Evolutionary conservation across 1,140 invertebrate species (phyloP).

Genomic region (Mercenaria mercenaria): DNA sequence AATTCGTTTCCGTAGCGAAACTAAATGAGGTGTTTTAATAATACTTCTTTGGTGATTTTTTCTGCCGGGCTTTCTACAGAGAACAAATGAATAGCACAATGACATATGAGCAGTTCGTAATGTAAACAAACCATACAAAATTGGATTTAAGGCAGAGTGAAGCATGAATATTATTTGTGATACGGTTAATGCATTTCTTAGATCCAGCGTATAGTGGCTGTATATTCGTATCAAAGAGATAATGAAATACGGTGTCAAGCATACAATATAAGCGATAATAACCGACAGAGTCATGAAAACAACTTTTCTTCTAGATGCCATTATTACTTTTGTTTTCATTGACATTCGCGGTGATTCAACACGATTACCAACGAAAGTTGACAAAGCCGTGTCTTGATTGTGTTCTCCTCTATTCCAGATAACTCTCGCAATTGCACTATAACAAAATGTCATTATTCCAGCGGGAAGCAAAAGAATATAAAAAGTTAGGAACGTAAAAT

Average conservation of each 20-base stretch:
- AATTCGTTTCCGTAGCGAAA: background rate
- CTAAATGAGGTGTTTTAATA: background rate
- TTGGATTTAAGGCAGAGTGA: constrained; percentile 86
- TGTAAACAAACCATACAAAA: constrained; percentile 87
- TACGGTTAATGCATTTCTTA: constrained; percentile 80
- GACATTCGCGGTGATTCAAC: constrained; percentile 70
- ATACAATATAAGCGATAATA: constrained; percentile 86
- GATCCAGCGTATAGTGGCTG: constrained; percentile 85
- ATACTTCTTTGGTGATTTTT: background rate
- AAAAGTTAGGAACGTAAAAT: constrained; percentile 86
- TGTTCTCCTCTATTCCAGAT: constrained; percentile 82
- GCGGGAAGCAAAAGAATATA: constrained; percentile 86
- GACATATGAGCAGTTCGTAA: constrained; percentile 73
- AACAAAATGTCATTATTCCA: constrained; percentile 86
- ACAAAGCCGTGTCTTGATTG: constrained; percentile 1
- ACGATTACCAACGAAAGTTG: constrained; percentile 4
- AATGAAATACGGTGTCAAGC: constrained; percentile 86
- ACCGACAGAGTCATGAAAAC: constrained; percentile 86
- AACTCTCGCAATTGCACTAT: constrained; percentile 85
- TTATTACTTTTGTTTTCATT: constrained; percentile 76
- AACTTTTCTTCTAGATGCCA: constrained; percentile 80
- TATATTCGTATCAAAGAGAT: constrained; percentile 85
- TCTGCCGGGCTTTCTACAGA: background rate
- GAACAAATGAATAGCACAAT: background rate
- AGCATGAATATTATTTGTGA: constrained; percentile 86